Conservation (phyloP, 2,797 vertebrate genomes). For the Antennarius maculatus region DNA sequence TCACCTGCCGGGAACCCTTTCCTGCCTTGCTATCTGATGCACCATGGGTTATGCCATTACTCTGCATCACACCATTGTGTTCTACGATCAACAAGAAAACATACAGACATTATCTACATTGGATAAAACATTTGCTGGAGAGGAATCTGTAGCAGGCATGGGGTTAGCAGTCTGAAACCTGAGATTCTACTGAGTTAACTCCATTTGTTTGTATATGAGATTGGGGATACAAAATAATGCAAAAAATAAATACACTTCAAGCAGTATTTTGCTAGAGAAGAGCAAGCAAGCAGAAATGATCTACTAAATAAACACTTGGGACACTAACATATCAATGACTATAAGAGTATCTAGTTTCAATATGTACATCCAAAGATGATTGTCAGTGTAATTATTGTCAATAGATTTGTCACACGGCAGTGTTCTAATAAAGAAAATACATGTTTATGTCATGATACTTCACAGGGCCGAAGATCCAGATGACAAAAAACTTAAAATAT, state of each 20-base stretch:
- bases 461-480: not conserved
- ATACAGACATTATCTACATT: not conserved
- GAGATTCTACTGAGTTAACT: not conserved
- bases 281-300: constrained; percentile 5
- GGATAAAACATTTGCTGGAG: not conserved
- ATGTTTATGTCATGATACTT: not conserved
- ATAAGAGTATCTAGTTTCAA: too few relatives aligned
- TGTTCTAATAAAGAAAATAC: not conserved
- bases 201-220: not conserved
- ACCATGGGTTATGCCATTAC: constrained; percentile 27
- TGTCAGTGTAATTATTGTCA: not conserved
- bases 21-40: constrained; percentile 69
- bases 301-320: not conserved
- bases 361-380: not conserved
- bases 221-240: not conserved
- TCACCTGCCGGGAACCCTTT: constrained; percentile 82
- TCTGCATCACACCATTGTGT: constrained; percentile 40
- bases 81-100: constrained; percentile 43
- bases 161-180: not conserved
- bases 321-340: too few relatives aligned
- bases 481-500: not conserved
- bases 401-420: not conserved
- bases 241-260: constrained; percentile 22
- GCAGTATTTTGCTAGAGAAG: constrained; percentile 7
- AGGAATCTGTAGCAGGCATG: not conserved